A percentile compares a stretch with the other conserved stretches of the same genome.
phyloP scores from a whole-genome alignment of 2,113 vertebrate species.

The Hippocampus zosterae region DNA sequence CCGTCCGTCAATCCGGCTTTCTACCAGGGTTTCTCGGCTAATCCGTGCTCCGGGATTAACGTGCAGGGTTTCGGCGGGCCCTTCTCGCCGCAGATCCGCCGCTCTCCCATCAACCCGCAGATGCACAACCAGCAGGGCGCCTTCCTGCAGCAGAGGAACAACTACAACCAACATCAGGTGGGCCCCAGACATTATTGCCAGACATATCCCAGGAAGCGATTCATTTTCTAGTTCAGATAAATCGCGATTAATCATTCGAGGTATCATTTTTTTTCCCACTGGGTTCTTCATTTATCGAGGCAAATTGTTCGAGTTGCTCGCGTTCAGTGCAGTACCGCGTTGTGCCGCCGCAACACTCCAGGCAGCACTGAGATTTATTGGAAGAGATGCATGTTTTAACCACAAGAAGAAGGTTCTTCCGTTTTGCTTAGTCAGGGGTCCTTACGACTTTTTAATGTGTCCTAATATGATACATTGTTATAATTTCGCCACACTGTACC shows the following conservation, averaged over 20 bases:
- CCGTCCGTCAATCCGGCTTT: slow-evolving; percentile 87
- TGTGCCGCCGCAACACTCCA: too few relatives aligned
- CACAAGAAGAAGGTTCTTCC: too few relatives aligned
- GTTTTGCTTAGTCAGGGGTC: too few relatives aligned
- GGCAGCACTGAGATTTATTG: too few relatives aligned
- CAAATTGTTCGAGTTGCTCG: too few relatives aligned
- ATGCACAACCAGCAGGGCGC: slow-evolving; percentile 82
- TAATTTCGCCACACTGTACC: too few relatives aligned
- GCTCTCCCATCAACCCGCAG: slow-evolving; percentile 88
- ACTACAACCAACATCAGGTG: slow-evolving; percentile 94
- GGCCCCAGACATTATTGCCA: slow-evolving; percentile 18
- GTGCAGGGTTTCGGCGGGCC: slow-evolving; percentile 81
- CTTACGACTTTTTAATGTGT: too few relatives aligned
- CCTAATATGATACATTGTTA: too few relatives aligned
- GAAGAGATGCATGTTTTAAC: too few relatives aligned
- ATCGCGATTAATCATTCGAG: background rate
- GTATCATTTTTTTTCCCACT: background rate
- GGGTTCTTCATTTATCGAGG: background rate
- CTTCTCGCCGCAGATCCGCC: slow-evolving; percentile 85
- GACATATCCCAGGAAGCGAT: too few relatives aligned
- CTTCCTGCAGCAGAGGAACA: slow-evolving; percentile 88
- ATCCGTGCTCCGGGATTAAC: slow-evolving; percentile 82
- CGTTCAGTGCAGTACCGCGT: too few relatives aligned
- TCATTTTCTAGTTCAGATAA: background rate
- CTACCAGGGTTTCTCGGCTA: slow-evolving; percentile 88